Conservation (phyloP, 92 coral and sea anemone species). For the Chrysogorgia sp. region DNA sequence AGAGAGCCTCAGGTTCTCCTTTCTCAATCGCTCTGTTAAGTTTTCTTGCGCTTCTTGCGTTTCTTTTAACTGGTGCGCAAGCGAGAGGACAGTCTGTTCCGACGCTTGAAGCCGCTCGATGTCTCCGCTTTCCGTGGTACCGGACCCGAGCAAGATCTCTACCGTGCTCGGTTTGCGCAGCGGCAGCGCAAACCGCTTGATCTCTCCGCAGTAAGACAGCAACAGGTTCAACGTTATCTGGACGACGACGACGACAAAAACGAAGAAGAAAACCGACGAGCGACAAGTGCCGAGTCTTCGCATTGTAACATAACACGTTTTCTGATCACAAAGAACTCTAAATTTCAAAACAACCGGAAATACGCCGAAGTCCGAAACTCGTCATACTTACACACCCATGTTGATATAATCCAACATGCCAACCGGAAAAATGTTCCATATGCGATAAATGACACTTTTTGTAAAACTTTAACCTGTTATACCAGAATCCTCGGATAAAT, state of each 20-base stretch:
- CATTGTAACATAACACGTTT: conserved; percentile 6
- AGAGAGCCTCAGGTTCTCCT: background rate
- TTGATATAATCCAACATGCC: too few relatives aligned
- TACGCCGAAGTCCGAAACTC: too few relatives aligned
- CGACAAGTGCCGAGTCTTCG: conserved; percentile 21
- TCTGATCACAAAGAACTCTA: background rate
- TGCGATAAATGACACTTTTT: too few relatives aligned
- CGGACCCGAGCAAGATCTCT: too few relatives aligned
- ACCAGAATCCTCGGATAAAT: too few relatives aligned
- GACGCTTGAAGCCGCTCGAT: conserved; percentile 14
- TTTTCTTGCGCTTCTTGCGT: background rate
- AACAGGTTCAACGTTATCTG: conserved; percentile 25
- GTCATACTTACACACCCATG: too few relatives aligned
- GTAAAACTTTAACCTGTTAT: too few relatives aligned
- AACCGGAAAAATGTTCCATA: too few relatives aligned
- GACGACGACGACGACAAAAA: conserved; percentile 12
- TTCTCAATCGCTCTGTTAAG: background rate
- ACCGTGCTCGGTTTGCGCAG: too few relatives aligned
- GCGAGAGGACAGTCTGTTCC: background rate
- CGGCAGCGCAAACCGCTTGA: background rate
- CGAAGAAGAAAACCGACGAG: background rate
- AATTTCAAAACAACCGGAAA: background rate
- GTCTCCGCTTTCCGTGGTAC: background rate
- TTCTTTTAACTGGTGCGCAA: background rate
- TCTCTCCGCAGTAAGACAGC: conserved; percentile 14